Percentiles rank a stretch among this genome's conserved stretches.
phyloP scores from a whole-genome alignment of 1,140 invertebrate genomes.

The Macrobrachium nipponense region DNA sequence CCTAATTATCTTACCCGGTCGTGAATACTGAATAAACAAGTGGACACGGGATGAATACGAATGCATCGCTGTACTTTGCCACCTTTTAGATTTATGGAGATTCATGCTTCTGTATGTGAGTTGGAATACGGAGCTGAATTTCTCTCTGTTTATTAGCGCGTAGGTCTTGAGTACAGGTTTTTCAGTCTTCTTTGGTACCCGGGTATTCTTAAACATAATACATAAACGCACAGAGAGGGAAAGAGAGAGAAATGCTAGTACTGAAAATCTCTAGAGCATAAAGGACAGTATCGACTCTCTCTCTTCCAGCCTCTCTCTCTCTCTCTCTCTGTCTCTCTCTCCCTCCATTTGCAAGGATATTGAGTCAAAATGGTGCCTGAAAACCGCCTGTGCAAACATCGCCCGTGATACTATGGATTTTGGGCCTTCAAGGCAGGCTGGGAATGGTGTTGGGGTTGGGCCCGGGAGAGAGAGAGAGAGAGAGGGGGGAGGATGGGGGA shows the following conservation, averaged over 20 bases:
- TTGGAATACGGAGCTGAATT: no score
- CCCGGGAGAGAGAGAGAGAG: background rate
- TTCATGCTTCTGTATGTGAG: no score
- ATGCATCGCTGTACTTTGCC: no score
- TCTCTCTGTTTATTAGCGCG: no score
- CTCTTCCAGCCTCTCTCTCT: background rate
- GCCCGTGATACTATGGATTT: constrained; percentile 51
- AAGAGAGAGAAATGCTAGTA: background rate
- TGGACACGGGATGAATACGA: no score
- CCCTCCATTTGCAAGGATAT: constrained; percentile 57
- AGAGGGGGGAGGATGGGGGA: no score
- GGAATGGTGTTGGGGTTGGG: constrained; percentile 1
- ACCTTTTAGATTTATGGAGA: no score
- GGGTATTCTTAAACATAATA: no score
- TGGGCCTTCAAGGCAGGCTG: background rate
- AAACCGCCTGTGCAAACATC: constrained; percentile 46
- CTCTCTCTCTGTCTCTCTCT: background rate
- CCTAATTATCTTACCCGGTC: no score
- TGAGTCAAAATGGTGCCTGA: constrained; percentile 56
- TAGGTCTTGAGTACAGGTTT: no score
- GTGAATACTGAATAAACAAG: no score
- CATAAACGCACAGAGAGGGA: background rate
- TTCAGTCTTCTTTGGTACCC: no score
- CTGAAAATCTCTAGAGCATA: background rate
- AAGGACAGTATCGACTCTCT: background rate